Evolutionary conservation across 2,888 invertebrate genomes (phyloP).

Genomic region (Galerucella calmariensis): DNA sequence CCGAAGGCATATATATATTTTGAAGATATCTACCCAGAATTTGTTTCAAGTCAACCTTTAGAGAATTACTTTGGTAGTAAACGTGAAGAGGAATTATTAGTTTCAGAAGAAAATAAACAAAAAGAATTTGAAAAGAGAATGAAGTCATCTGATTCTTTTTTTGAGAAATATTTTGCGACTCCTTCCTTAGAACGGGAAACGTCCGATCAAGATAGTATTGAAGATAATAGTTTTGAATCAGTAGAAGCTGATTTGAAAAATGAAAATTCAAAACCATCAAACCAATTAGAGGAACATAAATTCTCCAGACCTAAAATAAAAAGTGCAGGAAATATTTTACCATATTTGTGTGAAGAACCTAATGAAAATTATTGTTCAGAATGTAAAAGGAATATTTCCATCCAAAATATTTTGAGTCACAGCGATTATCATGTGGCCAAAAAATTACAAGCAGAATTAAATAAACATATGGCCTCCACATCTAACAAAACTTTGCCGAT

Average conservation of each 20-base stretch:
- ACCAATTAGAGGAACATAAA: neutral
- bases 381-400: slow-evolving; percentile 35
- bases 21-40: slow-evolving; percentile 46
- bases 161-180: slow-evolving; percentile 51
- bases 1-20: slow-evolving; percentile 42
- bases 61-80: slow-evolving; percentile 10
- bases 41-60: slow-evolving; percentile 38
- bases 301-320: slow-evolving; percentile 21
- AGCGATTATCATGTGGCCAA: slow-evolving; percentile 87
- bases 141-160: slow-evolving; percentile 51
- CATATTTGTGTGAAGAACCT: slow-evolving; percentile 48
- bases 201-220: neutral
- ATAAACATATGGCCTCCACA: slow-evolving; percentile 52
- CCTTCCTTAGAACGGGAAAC: slow-evolving; percentile 7
- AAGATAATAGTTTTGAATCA: neutral
- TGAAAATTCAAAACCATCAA: too few relatives aligned
- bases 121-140: slow-evolving; percentile 23
- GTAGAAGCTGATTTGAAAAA: neutral
- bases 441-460: slow-evolving; percentile 76
- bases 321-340: slow-evolving; percentile 35
- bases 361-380: slow-evolving; percentile 29
- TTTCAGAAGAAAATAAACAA: slow-evolving; percentile 6
- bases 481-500: slow-evolving; percentile 7
- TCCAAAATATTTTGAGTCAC: slow-evolving; percentile 74
- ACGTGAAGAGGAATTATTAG: neutral